phyloP scores from a whole-genome alignment of 2,888 invertebrate genomes.

The Sicus ferrugineus region DNA sequence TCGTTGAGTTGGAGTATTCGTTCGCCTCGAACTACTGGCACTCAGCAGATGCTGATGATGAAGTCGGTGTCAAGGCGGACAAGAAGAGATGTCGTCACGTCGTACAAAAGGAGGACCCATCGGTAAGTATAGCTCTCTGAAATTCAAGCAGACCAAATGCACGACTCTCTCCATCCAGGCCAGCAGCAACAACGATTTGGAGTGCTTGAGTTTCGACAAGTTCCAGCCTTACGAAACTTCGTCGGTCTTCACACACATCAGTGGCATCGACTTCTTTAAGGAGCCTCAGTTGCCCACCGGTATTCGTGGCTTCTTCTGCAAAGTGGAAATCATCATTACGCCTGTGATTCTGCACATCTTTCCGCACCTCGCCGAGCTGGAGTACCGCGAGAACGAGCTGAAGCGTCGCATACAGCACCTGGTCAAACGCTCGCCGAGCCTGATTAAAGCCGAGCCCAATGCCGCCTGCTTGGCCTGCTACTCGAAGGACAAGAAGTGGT shows the following conservation, averaged over 20 bases:
- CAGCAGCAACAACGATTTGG: slow-evolving; percentile 30
- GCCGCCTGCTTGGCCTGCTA: slow-evolving; percentile 71
- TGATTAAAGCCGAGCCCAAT: slow-evolving; percentile 61
- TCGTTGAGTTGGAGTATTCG: slow-evolving; percentile 44
- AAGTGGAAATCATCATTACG: slow-evolving; percentile 51
- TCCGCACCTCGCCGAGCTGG: slow-evolving; percentile 59
- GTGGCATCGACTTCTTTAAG: slow-evolving; percentile 49
- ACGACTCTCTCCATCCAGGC: neutral
- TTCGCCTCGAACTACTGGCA: slow-evolving; percentile 50
- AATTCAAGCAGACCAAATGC: neutral
- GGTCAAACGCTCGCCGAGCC: slow-evolving; percentile 62
- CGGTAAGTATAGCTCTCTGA: neutral
- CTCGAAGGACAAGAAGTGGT: slow-evolving; percentile 73
- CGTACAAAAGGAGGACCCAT: no score
- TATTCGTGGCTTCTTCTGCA: slow-evolving; percentile 53
- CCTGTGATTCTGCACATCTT: slow-evolving; percentile 54
- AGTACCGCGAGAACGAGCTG: slow-evolving; percentile 65
- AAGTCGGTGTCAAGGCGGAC: neutral
- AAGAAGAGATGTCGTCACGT: no score
- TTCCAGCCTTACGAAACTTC: slow-evolving; percentile 58
- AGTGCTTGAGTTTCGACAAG: slow-evolving; percentile 37
- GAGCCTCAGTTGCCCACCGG: slow-evolving; percentile 50
- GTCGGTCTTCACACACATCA: slow-evolving; percentile 52
- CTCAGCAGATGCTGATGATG: slow-evolving; percentile 3
- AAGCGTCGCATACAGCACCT: slow-evolving; percentile 66